Percentiles rank a stretch among this genome's conserved stretches.
phyloP scores from a whole-genome alignment of 2,888 invertebrate genomes.

The Thymelicus sylvestris region DNA sequence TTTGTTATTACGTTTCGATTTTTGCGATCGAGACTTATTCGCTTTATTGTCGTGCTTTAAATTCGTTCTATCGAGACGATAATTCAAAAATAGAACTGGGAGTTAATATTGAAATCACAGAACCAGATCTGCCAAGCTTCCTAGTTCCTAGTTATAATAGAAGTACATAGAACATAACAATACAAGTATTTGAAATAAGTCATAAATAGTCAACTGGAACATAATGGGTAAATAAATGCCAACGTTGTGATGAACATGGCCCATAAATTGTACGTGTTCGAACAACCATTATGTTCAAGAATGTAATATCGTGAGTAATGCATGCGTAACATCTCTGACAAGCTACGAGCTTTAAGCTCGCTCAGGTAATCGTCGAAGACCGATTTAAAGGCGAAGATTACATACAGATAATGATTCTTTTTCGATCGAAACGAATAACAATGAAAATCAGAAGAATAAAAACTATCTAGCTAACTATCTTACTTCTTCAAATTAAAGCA shows the following conservation, averaged over 20 bases:
- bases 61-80: no score
- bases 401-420: neutral
- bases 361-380: constrained; percentile 29
- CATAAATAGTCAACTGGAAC: constrained; percentile 4
- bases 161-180: no score
- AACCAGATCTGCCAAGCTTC: no score
- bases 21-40: no score
- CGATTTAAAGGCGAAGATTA: constrained; percentile 28
- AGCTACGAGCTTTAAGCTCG: constrained; percentile 22
- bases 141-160: no score
- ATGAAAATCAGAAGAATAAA: neutral
- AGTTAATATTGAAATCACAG: no score
- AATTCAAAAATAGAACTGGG: no score
- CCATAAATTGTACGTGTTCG: constrained; percentile 9
- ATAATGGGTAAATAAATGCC: constrained; percentile 9
- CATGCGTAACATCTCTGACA: constrained; percentile 15
- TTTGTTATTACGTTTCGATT: no score
- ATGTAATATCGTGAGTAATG: constrained; percentile 14
- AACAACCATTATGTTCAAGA: constrained; percentile 8
- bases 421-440: neutral
- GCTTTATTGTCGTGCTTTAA: no score
- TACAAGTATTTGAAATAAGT: neutral
- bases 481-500: neutral
- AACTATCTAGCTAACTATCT: neutral
- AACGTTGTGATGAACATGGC: constrained; percentile 6